Percentiles rank a stretch among this genome's conserved stretches.
Evolutionary conservation across 2,113 vertebrate genomes (phyloP).

Genomic region (Taxidea taxus): DNA sequence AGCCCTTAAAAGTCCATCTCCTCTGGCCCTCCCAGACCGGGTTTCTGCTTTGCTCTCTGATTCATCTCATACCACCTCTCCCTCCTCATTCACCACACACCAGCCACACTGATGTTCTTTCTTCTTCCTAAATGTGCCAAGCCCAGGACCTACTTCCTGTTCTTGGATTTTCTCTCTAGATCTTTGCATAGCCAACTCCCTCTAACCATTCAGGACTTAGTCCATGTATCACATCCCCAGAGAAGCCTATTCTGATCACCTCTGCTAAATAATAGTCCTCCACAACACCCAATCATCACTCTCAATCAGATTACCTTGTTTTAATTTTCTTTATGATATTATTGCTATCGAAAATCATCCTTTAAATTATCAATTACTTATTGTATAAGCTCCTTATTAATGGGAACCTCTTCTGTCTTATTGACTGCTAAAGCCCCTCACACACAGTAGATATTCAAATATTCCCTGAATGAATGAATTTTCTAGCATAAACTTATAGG

Average conservation of each 20-base stretch:
- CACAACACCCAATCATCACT: background rate
- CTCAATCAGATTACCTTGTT: background rate
- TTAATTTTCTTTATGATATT: conserved; percentile 4
- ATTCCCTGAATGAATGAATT: conserved; percentile 14
- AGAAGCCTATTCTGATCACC: background rate
- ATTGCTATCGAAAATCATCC: conserved; percentile 25
- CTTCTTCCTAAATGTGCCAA: background rate
- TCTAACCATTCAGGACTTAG: background rate
- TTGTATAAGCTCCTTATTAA: background rate
- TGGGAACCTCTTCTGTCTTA: background rate
- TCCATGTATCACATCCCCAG: background rate
- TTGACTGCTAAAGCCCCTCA: background rate
- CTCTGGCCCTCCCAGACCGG: background rate
- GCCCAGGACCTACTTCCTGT: background rate
- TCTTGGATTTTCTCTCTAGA: background rate
- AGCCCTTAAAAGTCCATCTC: background rate
- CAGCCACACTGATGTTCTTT: background rate
- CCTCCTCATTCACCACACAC: background rate
- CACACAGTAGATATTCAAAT: background rate
- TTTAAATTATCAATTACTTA: background rate
- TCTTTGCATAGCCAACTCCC: background rate
- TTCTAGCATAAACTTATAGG: conserved; percentile 23
- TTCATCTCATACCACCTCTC: background rate
- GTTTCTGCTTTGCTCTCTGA: background rate
- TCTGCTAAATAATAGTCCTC: background rate